Conservation (phyloP, 2,797 vertebrate species). For the Acanthurus leucopareius region DNA sequence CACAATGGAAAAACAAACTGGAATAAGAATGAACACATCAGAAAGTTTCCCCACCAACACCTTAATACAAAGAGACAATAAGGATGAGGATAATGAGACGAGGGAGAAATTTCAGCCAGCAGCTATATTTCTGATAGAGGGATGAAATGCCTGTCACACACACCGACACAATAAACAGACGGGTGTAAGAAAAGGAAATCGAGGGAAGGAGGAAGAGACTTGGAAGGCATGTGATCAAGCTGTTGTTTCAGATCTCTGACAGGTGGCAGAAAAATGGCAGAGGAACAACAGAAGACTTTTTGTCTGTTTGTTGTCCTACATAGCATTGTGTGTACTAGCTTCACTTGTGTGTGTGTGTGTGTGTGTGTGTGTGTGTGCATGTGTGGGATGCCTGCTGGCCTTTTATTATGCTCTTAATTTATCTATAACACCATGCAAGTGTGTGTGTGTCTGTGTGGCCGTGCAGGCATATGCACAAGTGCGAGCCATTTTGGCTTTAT, state of each 20-base stretch:
- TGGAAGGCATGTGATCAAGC: conserved; percentile 66
- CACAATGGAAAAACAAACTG: conserved; percentile 36
- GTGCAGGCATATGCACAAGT: conserved; percentile 52
- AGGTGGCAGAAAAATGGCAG: conserved; percentile 60
- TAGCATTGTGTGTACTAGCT: conserved; percentile 39
- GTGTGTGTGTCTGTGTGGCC: conserved; percentile 44
- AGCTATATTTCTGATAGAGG: conserved; percentile 51
- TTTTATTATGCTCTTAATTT: conserved; percentile 59
- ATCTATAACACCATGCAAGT: conserved; percentile 49
- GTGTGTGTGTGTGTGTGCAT: too few relatives aligned
- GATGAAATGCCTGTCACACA: conserved; percentile 53
- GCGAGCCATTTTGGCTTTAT: conserved; percentile 55
- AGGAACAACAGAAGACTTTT: conserved; percentile 44
- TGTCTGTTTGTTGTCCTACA: conserved; percentile 63
- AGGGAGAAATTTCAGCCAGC: conserved; percentile 51
- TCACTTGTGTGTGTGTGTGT: conserved; percentile 41
- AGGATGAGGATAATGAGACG: conserved; percentile 58
- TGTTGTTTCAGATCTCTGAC: conserved; percentile 60
- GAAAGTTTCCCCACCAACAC: conserved; percentile 48
- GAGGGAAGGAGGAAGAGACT: conserved; percentile 41
- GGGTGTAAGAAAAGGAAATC: conserved; percentile 44
- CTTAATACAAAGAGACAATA: conserved; percentile 47
- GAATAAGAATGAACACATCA: conserved; percentile 43
- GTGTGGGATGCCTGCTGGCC: conserved; percentile 60
- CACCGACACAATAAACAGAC: conserved; percentile 20